Evolutionary conservation across 2,888 invertebrate genomes (phyloP), one percentile per base, ranked within the genome.

Genomic region (Limnephilus lunatus): DNA sequence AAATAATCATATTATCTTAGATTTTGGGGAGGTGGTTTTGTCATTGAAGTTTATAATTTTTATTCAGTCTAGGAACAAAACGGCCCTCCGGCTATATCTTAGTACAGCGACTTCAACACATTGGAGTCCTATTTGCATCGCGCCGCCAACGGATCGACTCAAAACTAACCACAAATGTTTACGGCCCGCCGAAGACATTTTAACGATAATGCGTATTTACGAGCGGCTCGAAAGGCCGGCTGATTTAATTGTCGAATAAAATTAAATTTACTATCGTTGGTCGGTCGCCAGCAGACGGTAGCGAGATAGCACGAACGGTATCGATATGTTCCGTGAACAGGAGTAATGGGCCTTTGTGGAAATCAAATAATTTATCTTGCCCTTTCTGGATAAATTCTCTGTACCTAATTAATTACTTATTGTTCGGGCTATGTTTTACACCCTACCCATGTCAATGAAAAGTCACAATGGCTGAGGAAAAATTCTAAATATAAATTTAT

Each of bases 171-270:
- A 91, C 92, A 91, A 92, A 91, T 95, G 96, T 96, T 96, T 96
- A 96, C 95, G 95, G 94, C 94, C 94, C 94, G 94, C 94, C 95
- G 95, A 93, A 93, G 96, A 96, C 96, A 95, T 95, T 96, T 96
- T 96, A 96, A 96, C 96, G 96, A 96, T 96, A 96, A 96, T 96
- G 95, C 95, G 95, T 95, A 95, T 96, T 96, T 96, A 93, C 92
- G 92, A 94, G 94, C 94, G 95, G 94, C 95, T 95, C 95, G 95
- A 95, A 96, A 95, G 95, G 95, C 94, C 95, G 95, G 94, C 95
- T 82, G 94, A 95, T 96, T 96, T 96, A 95, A 96, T 96, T 96
- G 96, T 95, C 95, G 95, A 95, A 96, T 96, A 96, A 96, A 96
- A 95, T 95, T 95, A 95, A 96, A 96, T 96, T 96, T 96, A 96